A percentile compares a stretch with the other conserved stretches of the same genome.
Evolutionary conservation across 2,113 vertebrate species (phyloP).

Genomic region (Pterophyllum scalare): DNA sequence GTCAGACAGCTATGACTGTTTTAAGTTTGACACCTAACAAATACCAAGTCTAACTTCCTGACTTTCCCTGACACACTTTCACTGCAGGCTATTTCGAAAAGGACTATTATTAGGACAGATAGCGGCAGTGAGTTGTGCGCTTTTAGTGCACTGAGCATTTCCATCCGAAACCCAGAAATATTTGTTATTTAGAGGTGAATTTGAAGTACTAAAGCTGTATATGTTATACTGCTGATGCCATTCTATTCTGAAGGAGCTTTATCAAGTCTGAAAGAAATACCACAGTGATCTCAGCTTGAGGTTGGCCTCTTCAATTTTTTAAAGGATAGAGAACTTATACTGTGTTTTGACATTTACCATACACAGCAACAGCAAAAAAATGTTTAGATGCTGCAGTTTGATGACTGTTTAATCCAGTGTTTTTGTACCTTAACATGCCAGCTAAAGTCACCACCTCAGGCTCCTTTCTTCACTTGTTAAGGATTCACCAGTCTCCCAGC

Average conservation of each 20-base stretch:
- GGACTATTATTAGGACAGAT: not conserved
- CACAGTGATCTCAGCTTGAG: not conserved
- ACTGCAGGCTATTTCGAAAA: slow-evolving; percentile 21
- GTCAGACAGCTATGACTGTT: slow-evolving; percentile 35
- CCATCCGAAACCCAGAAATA: not conserved
- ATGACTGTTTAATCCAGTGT: not conserved
- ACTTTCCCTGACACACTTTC: slow-evolving; percentile 30
- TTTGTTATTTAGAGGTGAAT: not conserved
- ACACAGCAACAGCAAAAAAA: too few relatives aligned
- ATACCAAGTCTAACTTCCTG: slow-evolving; percentile 25
- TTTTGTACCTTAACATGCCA: not conserved
- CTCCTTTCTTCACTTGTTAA: too few relatives aligned
- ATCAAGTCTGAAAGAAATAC: not conserved
- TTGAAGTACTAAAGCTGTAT: not conserved
- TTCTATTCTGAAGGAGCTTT: not conserved
- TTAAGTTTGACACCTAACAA: slow-evolving; percentile 38
- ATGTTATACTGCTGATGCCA: not conserved
- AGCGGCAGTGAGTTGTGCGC: not conserved
- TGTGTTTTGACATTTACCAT: not conserved
- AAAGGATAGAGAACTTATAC: too few relatives aligned
- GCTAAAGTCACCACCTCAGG: not conserved
- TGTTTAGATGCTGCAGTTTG: too few relatives aligned
- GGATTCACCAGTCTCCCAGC: too few relatives aligned
- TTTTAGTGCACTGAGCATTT: not conserved
- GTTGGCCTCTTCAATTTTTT: not conserved